Evolutionary conservation across 2,888 invertebrate genomes (phyloP).

Genomic region (Rotaria macrura): DNA sequence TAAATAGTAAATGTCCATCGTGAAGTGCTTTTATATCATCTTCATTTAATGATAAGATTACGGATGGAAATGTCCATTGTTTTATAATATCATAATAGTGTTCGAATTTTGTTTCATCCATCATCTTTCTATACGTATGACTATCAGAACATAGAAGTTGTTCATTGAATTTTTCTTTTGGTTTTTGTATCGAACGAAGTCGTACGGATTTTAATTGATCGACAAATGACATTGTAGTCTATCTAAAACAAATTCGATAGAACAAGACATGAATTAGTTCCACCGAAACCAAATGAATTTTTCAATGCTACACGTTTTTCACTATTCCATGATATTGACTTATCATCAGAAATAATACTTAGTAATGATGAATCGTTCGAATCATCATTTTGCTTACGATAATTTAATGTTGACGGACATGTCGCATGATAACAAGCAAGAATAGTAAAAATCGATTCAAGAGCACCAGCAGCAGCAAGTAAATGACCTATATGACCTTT

Average conservation of each 20-base stretch:
- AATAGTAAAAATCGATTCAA: slow-evolving; percentile 75
- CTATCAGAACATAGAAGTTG: slow-evolving; percentile 8
- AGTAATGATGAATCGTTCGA: slow-evolving; percentile 41
- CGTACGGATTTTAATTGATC: slow-evolving; percentile 7
- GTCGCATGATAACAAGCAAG: slow-evolving; percentile 65
- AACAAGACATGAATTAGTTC: slow-evolving; percentile 67
- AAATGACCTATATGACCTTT: slow-evolving; percentile 96
- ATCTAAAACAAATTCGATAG: neutral
- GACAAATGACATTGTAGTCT: neutral
- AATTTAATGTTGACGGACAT: slow-evolving; percentile 77
- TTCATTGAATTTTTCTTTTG: neutral
- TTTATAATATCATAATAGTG: neutral
- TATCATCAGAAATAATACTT: neutral
- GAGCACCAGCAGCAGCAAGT: slow-evolving; percentile 86
- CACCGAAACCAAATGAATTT: slow-evolving; percentile 98
- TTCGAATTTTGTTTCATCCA: slow-evolving; percentile 3
- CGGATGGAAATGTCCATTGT: slow-evolving; percentile 3
- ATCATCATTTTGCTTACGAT: slow-evolving; percentile 61
- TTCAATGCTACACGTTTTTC: slow-evolving; percentile 63
- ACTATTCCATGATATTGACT: slow-evolving; percentile 16
- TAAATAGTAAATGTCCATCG: neutral
- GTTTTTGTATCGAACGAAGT: neutral
- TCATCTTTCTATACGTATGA: neutral
- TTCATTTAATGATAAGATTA: neutral
- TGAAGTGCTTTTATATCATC: neutral